Evolutionary conservation across 2,797 vertebrate species (phyloP).

Genomic region (Scyliorhinus canicula): DNA sequence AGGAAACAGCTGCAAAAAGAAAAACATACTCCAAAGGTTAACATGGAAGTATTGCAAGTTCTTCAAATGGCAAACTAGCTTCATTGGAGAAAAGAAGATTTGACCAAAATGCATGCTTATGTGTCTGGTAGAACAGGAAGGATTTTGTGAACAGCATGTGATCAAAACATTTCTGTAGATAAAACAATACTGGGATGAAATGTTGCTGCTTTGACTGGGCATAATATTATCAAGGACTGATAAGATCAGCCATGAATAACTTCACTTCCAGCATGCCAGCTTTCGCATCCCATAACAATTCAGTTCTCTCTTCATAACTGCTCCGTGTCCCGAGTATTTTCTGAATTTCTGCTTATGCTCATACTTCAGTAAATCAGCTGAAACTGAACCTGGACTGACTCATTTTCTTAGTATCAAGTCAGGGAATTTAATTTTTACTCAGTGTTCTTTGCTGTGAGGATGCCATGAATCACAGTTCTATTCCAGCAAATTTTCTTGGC

Average conservation of each 20-base stretch:
- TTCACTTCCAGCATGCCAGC: not conserved
- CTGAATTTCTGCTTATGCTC: not conserved
- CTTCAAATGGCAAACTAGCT: not conserved
- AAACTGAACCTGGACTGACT: not conserved
- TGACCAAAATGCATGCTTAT: not conserved
- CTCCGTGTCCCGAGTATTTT: not conserved
- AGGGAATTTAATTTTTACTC: not conserved
- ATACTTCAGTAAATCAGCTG: not conserved
- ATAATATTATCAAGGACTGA: not conserved
- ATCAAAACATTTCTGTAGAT: not conserved
- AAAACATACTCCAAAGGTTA: not conserved
- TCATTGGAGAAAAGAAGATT: not conserved
- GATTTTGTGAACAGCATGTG: not conserved
- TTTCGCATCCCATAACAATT: not conserved
- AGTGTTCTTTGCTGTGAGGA: not conserved
- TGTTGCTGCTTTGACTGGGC: not conserved
- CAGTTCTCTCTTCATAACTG: not conserved
- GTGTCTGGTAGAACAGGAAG: not conserved
- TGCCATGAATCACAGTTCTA: not conserved
- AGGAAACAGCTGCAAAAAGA: not conserved
- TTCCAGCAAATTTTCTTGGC: not conserved
- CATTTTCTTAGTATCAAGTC: not conserved
- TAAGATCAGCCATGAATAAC: not conserved
- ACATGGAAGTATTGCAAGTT: not conserved
- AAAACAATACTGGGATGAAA: not conserved